phyloP scores from a whole-genome alignment of 2,888 invertebrate genomes.

The Eupithecia subfuscata region DNA sequence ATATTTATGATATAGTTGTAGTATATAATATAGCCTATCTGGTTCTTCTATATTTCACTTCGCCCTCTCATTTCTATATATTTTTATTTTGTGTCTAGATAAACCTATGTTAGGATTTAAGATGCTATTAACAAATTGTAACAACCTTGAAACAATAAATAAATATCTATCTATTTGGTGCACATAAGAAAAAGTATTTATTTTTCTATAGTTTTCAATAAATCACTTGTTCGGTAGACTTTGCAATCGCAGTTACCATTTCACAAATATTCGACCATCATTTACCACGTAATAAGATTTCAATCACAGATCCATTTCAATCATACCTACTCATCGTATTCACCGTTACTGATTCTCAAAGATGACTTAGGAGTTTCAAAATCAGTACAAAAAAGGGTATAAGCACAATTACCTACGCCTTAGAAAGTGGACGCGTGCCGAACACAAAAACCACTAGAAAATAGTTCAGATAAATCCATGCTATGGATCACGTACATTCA shows the following conservation, averaged over 20 bases:
- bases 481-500: constrained; percentile 81
- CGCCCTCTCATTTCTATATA: too few relatives aligned
- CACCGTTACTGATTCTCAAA: constrained; percentile 69
- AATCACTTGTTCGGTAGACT: background rate
- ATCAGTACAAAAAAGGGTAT: constrained; percentile 70
- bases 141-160: too few relatives aligned
- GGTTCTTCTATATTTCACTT: too few relatives aligned
- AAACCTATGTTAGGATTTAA: too few relatives aligned
- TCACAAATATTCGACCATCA: background rate
- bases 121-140: too few relatives aligned
- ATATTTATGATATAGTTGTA: too few relatives aligned
- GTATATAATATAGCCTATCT: too few relatives aligned
- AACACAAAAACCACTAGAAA: constrained; percentile 71
- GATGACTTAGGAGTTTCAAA: constrained; percentile 72
- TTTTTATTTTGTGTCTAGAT: too few relatives aligned
- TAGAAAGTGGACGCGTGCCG: constrained; percentile 82
- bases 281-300: constrained; percentile 11
- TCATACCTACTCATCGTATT: constrained; percentile 53
- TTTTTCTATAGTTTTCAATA: background rate
- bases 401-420: constrained; percentile 71
- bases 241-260: background rate
- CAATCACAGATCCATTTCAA: constrained; percentile 39
- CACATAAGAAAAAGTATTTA: too few relatives aligned
- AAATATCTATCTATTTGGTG: too few relatives aligned
- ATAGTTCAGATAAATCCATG: constrained; percentile 77